Evolutionary conservation across 1,140 invertebrate genomes (phyloP).

Genomic region (Pseudomyrmex pallidus): DNA sequence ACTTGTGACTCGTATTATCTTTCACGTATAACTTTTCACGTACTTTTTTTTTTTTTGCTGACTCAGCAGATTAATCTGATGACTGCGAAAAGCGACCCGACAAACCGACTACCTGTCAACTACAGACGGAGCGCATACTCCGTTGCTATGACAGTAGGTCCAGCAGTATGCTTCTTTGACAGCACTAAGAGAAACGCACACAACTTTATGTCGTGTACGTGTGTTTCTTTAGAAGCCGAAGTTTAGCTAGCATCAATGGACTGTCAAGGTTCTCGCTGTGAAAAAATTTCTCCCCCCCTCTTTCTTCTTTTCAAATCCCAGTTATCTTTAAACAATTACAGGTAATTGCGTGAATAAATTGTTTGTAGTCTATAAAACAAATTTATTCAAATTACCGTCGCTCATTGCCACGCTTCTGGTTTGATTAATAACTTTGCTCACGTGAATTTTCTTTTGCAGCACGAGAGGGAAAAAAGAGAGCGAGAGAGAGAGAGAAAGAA

Average conservation of each 20-base stretch:
- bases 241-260: too few relatives aligned
- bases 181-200: too few relatives aligned
- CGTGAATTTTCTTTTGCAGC: neutral
- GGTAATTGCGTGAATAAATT: conserved; percentile 40
- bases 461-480: neutral
- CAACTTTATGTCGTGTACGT: too few relatives aligned
- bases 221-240: too few relatives aligned
- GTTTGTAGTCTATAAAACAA: neutral
- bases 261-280: too few relatives aligned
- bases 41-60: neutral
- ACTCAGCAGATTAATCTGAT: conserved; percentile 29
- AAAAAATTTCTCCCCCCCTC: too few relatives aligned
- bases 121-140: too few relatives aligned
- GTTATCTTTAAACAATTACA: conserved; percentile 37
- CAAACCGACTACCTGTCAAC: too few relatives aligned
- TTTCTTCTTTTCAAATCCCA: neutral
- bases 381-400: conserved; percentile 37
- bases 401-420: neutral
- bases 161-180: too few relatives aligned
- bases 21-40: neutral
- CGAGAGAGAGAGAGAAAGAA: too few relatives aligned
- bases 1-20: conserved; percentile 51
- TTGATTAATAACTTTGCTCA: conserved; percentile 13
- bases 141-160: too few relatives aligned
- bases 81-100: conserved; percentile 59